A percentile compares a stretch with the other conserved stretches of the same genome.
These are phyloP conservation scores for Hypomecis punctinalis DNA, from an alignment of 2,888 invertebrate species.

Conservation along the genomic window DNA sequence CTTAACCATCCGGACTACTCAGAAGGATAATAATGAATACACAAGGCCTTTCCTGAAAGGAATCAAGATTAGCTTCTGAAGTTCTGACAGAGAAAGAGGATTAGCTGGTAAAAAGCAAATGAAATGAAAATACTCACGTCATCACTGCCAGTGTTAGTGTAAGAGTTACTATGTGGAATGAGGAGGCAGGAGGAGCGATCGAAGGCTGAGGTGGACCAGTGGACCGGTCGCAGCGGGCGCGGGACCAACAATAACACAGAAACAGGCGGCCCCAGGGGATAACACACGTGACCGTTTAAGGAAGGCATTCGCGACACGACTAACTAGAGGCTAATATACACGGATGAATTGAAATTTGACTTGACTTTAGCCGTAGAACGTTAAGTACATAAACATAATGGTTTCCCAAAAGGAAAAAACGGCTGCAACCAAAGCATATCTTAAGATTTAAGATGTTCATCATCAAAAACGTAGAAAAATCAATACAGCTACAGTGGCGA, in stretches of 20 bases:
- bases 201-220: slow-evolving; percentile 13
- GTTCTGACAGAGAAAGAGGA: slow-evolving; percentile 2
- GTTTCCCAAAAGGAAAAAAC: too few species aligned
- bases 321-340: slow-evolving; percentile 33
- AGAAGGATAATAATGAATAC: not conserved
- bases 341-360: slow-evolving; percentile 3
- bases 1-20: slow-evolving; percentile 10
- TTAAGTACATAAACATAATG: too few species aligned
- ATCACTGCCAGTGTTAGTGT: slow-evolving; percentile 21
- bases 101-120: not conserved
- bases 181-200: slow-evolving; percentile 24
- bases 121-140: slow-evolving; percentile 31
- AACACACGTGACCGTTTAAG: slow-evolving; percentile 37
- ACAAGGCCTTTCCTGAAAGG: slow-evolving; percentile 1
- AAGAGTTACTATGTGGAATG: slow-evolving; percentile 20
- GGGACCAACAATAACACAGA: slow-evolving; percentile 29
- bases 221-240: slow-evolving; percentile 25
- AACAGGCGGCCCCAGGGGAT: slow-evolving; percentile 34
- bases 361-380: not conserved
- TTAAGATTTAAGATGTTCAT: too few species aligned
- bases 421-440: too few species aligned
- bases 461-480: too few species aligned
- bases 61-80: not conserved
- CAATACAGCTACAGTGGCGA: too few species aligned
- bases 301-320: slow-evolving; percentile 12